Base-by-base conservation (phyloP, 2,888 invertebrate species). In the Synanthedon formicaeformis region DNA sequence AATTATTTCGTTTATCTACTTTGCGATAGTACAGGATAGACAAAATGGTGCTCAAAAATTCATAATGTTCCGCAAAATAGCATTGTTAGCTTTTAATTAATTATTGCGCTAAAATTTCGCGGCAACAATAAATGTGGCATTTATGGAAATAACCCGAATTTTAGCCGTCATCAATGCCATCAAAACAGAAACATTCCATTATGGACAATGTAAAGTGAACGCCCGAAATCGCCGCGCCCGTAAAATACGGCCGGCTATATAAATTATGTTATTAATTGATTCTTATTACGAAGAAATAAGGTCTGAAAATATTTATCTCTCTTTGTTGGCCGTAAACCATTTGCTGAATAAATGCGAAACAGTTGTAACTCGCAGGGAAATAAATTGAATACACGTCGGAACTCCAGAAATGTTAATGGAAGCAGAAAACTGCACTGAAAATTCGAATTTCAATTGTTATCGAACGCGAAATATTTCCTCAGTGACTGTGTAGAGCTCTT, bases 321-420 rank as follows among this genome's bases (percentile, higher is more conserved):
- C 10, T 34, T 5, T 34, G 34, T 34, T 34, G 34, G 34, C 34
- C 34, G 34, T 34, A 34, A 34, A 34, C 34, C 34, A 34, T 34
- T 34, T 52, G 56, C 53, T 51, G 56, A 50, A 54, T 56, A 52
- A 56, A 56, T 52, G 53, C 53, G 57, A 58, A 62, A 68, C 66
- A 66, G 63, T 68, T 65, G 62, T 65, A 71, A 66, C 65, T 62
- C 61, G 60, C 62, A 60, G 60, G 63, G 56, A 61, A 69, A 69
- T 67, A 73, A 76, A 77, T 72, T 67, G 68, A 70, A 73, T 66
- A 66, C 72, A 70, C 65, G 67, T 69, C 64, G 75, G 73, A 67
- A 65, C 66, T 65, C 63, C 58, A 59, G 63, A 69, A 73, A 76
- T 72, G 71, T 72, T 75, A 76, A 77, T 76, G 67, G 71, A 75